Evolutionary conservation across 2,113 vertebrate species (phyloP).

Genomic region (Azemiops feae): DNA sequence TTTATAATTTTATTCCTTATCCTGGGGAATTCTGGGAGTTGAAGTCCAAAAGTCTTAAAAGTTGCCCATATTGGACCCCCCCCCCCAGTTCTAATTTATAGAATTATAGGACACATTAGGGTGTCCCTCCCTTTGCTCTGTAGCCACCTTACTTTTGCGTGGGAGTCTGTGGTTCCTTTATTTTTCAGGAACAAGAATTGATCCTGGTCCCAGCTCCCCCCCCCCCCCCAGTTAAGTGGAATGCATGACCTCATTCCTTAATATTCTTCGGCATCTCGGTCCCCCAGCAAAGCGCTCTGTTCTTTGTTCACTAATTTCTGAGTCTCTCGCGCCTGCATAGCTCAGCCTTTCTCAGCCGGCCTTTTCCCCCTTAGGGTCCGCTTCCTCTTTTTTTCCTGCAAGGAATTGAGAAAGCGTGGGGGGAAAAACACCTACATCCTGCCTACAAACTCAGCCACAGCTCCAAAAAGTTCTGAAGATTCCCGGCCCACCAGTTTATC

Average conservation of each 20-base stretch:
- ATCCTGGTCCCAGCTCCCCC: not conserved
- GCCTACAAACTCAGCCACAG: not conserved
- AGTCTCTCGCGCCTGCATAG: not conserved
- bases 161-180: not conserved
- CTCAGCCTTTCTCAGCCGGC: not conserved
- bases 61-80: no score
- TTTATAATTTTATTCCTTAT: no score
- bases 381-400: not conserved
- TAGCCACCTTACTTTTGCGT: fast-evolving
- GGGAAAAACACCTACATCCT: not conserved
- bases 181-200: not conserved
- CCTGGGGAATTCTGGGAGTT: not conserved
- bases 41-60: not conserved
- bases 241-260: slow-evolving; percentile 19
- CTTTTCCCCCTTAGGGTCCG: not conserved
- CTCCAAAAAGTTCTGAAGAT: not conserved
- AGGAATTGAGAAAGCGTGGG: not conserved
- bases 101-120: not conserved
- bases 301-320: not conserved
- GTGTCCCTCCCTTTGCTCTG: not conserved
- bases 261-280: not conserved
- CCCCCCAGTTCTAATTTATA: no score
- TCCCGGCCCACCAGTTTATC: not conserved
- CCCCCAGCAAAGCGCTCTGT: not conserved
- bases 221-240: not conserved